Evolutionary conservation across 2,888 invertebrate species (phyloP), one percentile per base, ranked within the genome.

Genomic region (Drosophila fulvimacula): DNA sequence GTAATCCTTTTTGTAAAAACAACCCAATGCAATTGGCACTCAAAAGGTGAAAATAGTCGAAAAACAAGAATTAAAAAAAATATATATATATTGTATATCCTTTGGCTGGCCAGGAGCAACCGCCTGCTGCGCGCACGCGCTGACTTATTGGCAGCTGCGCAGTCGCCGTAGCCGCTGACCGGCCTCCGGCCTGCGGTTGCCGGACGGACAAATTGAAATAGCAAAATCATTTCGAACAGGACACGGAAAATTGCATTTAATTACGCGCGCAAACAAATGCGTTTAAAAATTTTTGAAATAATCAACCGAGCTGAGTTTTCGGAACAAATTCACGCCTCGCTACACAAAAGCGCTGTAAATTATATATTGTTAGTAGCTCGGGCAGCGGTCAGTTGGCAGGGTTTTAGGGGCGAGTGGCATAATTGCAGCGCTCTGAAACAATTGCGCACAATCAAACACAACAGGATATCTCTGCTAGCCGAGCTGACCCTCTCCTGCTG

Each of bases 261-360:
- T 82, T 82, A 82, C 69, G 69, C 42, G 44, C 62, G 56, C 68
- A 68, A 74, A 74, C 82, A 84, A 88, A 84, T 86, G 88, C 88
- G 84, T 82, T 85, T 84, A 82, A 76, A 69, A 51, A 27, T 30
- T 65, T 73, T 73, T 66, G 53, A 66, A 67, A 69, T n/a, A 65
- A 62, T 52, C 65, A 53, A 49, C 65, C 53, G 55, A 21, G 59
- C 41, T 57, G 49, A 61, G 64, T 61, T 61, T 62, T 64, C 34
- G 48, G 63, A 51, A 7, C 13, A 21, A 81, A 89, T 86, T 87
- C 86, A 86, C 86, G 86, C 86, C 86, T 86, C 86, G 88, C 86
- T 89, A 80, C 85, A 88, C 86, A 86, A 86, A 86, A 89, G 86
- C 88, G 71, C 75, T 80, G 89, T 86, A 86, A 86, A 89, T 86